phyloP scores from a whole-genome alignment of 2,888 invertebrate species.

The Amiota minor region DNA sequence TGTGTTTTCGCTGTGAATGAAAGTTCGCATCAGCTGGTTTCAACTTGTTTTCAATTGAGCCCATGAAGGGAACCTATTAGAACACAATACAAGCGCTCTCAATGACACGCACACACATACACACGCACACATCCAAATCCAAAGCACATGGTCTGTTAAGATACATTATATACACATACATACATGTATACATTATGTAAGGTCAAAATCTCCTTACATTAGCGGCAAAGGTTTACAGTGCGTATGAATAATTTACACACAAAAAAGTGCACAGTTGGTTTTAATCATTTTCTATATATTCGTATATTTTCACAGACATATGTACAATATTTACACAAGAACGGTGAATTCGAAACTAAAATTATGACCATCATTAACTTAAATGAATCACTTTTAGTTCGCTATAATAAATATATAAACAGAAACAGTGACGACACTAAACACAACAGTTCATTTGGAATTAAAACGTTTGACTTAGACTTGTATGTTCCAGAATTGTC shows the following conservation, averaged over 20 bases:
- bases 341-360: neutral
- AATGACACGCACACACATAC: constrained; percentile 67
- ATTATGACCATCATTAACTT: too few relatives aligned
- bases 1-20: constrained; percentile 62
- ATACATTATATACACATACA: constrained; percentile 32
- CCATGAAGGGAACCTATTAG: constrained; percentile 11
- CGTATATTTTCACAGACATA: too few relatives aligned
- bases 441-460: neutral
- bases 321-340: neutral
- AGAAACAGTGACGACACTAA: neutral
- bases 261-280: neutral
- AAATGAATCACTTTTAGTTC: neutral
- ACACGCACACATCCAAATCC: constrained; percentile 12
- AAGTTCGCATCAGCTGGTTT: constrained; percentile 63
- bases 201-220: constrained; percentile 46
- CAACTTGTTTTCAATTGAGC: constrained; percentile 62
- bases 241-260: constrained; percentile 17
- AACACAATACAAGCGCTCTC: constrained; percentile 41
- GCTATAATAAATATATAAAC: neutral
- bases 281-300: too few relatives aligned
- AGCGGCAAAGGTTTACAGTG: constrained; percentile 5
- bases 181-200: constrained; percentile 58
- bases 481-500: constrained; percentile 34
- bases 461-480: neutral
- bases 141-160: neutral